These are phyloP conservation scores for Ametastegia equiseti DNA, from an alignment of 2,888 invertebrate genomes.

Conservation along the genomic window DNA sequence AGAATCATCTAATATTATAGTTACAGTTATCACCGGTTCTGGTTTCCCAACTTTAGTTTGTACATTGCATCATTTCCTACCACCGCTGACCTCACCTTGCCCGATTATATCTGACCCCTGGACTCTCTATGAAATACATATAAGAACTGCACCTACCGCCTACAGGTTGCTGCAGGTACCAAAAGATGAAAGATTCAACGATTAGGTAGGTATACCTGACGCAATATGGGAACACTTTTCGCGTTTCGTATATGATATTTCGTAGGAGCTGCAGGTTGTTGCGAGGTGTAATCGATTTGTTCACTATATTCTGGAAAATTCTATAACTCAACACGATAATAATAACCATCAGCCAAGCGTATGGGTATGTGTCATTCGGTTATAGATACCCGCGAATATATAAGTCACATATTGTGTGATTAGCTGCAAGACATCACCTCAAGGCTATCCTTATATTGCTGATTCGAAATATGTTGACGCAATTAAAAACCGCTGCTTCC, in stretches of 20 bases:
- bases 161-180: neutral
- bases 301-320: neutral
- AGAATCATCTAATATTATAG: conserved; percentile 25
- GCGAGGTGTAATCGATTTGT: neutral
- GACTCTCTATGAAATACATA: neutral
- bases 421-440: neutral
- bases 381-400: conserved; percentile 4
- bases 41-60: conserved; percentile 2
- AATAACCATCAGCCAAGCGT: too few relatives aligned
- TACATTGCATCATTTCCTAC: conserved; percentile 35
- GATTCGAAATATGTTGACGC: neutral
- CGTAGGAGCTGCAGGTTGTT: too few relatives aligned
- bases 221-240: neutral
- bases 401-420: conserved; percentile 18
- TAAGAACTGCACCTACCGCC: neutral
- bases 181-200: neutral
- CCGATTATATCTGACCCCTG: conserved; percentile 23
- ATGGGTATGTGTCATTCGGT: neutral
- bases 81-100: conserved; percentile 37
- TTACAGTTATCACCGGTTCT: conserved; percentile 38
- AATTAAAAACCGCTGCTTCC: conserved; percentile 20
- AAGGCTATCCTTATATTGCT: neutral
- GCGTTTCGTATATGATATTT: neutral
- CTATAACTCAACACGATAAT: neutral
- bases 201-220: neutral